Conservation (phyloP, 2,888 invertebrate genomes). For the Spisula solida region DNA sequence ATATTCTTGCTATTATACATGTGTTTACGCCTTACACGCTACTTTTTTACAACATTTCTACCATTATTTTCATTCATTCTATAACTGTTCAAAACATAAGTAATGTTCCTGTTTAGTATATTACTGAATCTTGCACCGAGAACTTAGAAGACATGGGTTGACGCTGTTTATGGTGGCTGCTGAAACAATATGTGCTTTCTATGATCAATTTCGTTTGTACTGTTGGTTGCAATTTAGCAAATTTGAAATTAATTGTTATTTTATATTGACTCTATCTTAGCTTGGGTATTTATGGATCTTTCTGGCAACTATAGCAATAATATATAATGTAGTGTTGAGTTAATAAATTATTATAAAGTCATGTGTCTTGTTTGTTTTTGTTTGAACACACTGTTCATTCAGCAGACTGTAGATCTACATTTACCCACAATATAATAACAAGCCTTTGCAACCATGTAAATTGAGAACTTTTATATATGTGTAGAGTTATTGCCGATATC, state of each 20-base stretch:
- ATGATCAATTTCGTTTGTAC: too few species aligned
- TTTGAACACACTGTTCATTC: too few species aligned
- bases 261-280: neutral
- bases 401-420: too few species aligned
- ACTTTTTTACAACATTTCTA: neutral
- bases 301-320: constrained; percentile 40
- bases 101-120: too few species aligned
- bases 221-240: neutral
- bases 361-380: neutral
- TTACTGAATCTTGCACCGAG: too few species aligned
- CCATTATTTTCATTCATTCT: constrained; percentile 5
- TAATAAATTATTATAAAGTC: constrained; percentile 49
- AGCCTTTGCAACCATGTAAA: too few species aligned
- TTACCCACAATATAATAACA: too few species aligned
- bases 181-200: too few species aligned
- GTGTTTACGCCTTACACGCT: neutral
- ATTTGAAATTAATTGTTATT: neutral
- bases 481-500: too few species aligned
- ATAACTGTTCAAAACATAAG: neutral
- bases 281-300: constrained; percentile 18
- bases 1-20: neutral
- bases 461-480: too few species aligned
- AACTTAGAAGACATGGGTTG: too few species aligned
- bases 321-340: constrained; percentile 49
- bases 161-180: too few species aligned